A percentile compares a stretch with the other conserved stretches of the same genome.
Evolutionary conservation across 2,888 invertebrate genomes (phyloP).

Genomic region (Pollenia labialis): DNA sequence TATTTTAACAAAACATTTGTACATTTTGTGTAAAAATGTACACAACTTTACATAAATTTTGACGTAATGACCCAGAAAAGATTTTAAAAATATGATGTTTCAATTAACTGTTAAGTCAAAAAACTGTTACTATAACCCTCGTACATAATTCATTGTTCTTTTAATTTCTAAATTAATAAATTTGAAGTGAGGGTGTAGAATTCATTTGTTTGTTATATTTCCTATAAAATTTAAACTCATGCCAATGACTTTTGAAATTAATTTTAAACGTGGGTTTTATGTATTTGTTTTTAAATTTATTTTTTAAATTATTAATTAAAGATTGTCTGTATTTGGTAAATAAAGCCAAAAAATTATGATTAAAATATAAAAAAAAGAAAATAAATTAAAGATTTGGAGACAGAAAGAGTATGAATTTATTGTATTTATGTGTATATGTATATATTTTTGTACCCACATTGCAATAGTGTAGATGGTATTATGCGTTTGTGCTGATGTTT

Average conservation of each 20-base stretch:
- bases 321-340: conserved; percentile 1
- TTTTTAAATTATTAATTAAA: conserved; percentile 37
- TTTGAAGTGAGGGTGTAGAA: conserved; percentile 50
- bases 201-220: background rate
- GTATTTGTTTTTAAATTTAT: background rate
- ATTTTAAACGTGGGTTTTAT: conserved; percentile 6
- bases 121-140: background rate
- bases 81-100: no score
- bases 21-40: no score
- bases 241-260: conserved; percentile 52
- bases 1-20: no score
- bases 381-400: no score
- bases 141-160: background rate
- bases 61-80: no score
- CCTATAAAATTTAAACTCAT: background rate
- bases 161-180: conserved; percentile 8
- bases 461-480: no score
- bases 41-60: no score
- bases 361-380: background rate
- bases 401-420: background rate
- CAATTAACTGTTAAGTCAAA: no score
- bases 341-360: background rate
- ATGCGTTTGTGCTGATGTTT: no score
- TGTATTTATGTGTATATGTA: no score
- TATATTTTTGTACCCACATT: no score